phyloP scores from a whole-genome alignment of 2,888 invertebrate genomes.

The Andrena bicolor region DNA sequence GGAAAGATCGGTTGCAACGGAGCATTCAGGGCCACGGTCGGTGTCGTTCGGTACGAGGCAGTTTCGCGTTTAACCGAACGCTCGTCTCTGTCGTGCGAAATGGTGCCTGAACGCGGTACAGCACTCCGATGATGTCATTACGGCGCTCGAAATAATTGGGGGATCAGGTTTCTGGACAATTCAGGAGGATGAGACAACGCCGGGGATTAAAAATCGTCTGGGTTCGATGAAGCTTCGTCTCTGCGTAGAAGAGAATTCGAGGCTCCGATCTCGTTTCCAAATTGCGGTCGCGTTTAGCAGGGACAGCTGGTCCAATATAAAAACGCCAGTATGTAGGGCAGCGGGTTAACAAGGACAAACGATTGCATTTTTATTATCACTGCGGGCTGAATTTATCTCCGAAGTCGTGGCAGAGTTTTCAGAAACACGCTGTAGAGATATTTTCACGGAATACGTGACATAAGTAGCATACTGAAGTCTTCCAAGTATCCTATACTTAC shows the following conservation, averaged over 20 bases:
- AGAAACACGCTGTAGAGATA: not conserved
- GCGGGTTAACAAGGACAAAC: not conserved
- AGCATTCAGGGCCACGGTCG: conserved; percentile 41
- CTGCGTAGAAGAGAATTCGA: not conserved
- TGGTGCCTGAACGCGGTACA: not conserved
- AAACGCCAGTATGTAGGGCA: not conserved
- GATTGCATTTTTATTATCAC: not conserved
- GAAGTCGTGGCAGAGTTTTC: not conserved
- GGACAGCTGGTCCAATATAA: not conserved
- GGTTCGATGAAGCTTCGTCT: not conserved
- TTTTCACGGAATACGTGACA: not conserved
- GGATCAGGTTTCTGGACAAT: conserved; percentile 13
- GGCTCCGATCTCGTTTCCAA: not conserved
- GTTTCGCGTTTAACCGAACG: not conserved
- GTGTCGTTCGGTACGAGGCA: not conserved
- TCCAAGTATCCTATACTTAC: too few relatives aligned
- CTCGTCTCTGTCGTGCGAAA: not conserved
- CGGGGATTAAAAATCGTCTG: not conserved
- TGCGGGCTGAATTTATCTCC: not conserved
- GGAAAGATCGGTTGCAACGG: conserved; percentile 36
- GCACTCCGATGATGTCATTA: not conserved
- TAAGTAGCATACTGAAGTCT: too few relatives aligned
- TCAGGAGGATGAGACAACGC: conserved; percentile 1
- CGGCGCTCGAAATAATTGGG: not conserved
- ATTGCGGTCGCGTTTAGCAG: not conserved